phyloP scores from a whole-genome alignment of 2,888 invertebrate species.

The Drosophila meridionalis region DNA sequence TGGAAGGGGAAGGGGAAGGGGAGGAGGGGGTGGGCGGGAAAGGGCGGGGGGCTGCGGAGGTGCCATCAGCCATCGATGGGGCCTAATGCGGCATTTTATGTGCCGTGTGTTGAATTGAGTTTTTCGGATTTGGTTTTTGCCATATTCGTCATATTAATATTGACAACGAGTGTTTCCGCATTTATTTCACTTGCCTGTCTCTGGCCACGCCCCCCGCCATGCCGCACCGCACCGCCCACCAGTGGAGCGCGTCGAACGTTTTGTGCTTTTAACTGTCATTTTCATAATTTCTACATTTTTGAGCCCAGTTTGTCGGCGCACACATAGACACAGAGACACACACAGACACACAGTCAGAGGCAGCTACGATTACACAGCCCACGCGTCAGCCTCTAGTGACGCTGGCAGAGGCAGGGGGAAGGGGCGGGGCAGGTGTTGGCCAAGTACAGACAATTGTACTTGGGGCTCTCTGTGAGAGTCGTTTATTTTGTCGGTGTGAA shows the following conservation, averaged over 20 bases:
- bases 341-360: background rate
- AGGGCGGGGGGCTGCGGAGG: background rate
- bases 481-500: conserved; percentile 60
- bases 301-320: conserved; percentile 65
- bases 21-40: background rate
- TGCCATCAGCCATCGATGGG: conserved; percentile 35
- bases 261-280: conserved; percentile 81
- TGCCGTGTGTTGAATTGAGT: conserved; percentile 79
- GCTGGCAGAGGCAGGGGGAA: background rate
- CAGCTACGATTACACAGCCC: conserved; percentile 71
- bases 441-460: conserved; percentile 46
- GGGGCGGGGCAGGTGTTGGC: conserved; percentile 34
- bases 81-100: conserved; percentile 79
- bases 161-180: conserved; percentile 82
- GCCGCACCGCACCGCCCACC: background rate
- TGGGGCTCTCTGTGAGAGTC: conserved; percentile 17
- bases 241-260: conserved; percentile 40
- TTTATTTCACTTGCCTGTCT: conserved; percentile 77
- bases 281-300: conserved; percentile 81
- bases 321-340: conserved; percentile 37
- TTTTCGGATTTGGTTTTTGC: conserved; percentile 80
- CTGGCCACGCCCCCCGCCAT: conserved; percentile 19
- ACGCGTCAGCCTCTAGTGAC: conserved; percentile 60
- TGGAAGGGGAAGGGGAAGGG: background rate
- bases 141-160: conserved; percentile 82